Base-by-base conservation (phyloP, 2,797 vertebrate species). In the Arnoldichthys spilopterus region DNA sequence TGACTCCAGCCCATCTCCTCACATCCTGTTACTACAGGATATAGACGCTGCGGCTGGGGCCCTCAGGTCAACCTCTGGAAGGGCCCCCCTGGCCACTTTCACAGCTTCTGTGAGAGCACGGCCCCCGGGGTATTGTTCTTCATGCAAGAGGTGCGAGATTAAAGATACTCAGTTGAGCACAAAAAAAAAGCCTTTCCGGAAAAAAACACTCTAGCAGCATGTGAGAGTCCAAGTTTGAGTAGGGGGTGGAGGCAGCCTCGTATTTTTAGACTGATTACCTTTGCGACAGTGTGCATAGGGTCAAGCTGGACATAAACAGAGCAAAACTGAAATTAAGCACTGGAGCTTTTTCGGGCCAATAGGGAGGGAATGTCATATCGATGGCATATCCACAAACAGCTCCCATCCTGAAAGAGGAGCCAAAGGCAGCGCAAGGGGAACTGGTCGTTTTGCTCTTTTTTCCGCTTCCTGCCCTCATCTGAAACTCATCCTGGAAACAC, bases 1-100 rank as follows among this genome's bases (percentile, higher is more conserved):
- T 90, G 92, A 92, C 92, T 92, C 82, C 73, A 87, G 87, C 83
- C 88, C 90, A 88, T 88, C 85, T 89, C 87, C 86, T 91, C 13
- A 84, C 88, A 92, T 95, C 87, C 90, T 93, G 92, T 89, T 87
- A 93, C 88, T 90, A 91, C 83, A 93, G 91, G 93, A 93, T 89
- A 87, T 88, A 92, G 90, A 92, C 90, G 85, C 91, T 89, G 87
- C 72, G 84, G 85, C 84, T 89, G 54, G 85, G 74, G 81, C 84
- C 83, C 81, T 85, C 69, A 84, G 79, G 86, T 89, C 87, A 84
- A 69, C 59, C 76, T 80, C 51, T 78, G 62, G 45, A 80, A 85
- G 73, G 84, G 63, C 75, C 56, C 70, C 13, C 63, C 67, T 80
- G 85, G 76, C 89, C 87, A 88, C 89, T 90, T 92, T 91, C 90